phyloP scores from a whole-genome alignment of 2,797 vertebrate species.

The Phrynocephalus vlangalii region DNA sequence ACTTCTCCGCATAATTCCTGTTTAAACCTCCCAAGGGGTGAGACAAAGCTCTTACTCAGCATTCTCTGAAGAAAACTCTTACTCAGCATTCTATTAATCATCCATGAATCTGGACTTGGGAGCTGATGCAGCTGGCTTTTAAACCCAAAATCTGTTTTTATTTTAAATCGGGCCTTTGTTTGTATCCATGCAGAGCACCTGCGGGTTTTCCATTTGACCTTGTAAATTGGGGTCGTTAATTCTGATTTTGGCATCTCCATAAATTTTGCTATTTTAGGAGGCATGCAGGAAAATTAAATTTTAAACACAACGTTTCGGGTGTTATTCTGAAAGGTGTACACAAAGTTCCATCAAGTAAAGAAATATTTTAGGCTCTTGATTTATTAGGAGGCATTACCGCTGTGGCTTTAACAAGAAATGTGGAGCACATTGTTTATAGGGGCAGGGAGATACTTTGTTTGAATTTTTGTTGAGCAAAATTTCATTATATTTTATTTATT shows the following conservation, averaged over 20 bases:
- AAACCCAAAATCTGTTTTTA: neutral
- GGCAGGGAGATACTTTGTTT: neutral
- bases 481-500: no score
- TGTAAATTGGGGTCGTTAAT: conserved; percentile 32
- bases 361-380: conserved; percentile 29
- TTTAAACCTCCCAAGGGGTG: neutral
- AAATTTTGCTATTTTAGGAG: conserved; percentile 32
- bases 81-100: neutral
- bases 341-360: conserved; percentile 23
- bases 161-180: neutral
- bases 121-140: neutral
- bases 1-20: neutral
- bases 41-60: neutral
- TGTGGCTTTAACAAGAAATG: neutral
- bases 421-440: neutral
- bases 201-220: conserved; percentile 18
- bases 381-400: conserved; percentile 20
- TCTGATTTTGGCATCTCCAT: conserved; percentile 25
- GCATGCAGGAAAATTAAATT: conserved; percentile 16
- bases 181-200: conserved; percentile 21
- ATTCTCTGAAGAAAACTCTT: neutral
- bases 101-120: neutral
- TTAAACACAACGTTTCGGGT: neutral
- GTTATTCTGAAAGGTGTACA: conserved; percentile 32
- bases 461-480: conserved; percentile 14